Base-by-base conservation (phyloP, 53 echinoderm and acorn worm species). In the Echinometra lucunter region DNA sequence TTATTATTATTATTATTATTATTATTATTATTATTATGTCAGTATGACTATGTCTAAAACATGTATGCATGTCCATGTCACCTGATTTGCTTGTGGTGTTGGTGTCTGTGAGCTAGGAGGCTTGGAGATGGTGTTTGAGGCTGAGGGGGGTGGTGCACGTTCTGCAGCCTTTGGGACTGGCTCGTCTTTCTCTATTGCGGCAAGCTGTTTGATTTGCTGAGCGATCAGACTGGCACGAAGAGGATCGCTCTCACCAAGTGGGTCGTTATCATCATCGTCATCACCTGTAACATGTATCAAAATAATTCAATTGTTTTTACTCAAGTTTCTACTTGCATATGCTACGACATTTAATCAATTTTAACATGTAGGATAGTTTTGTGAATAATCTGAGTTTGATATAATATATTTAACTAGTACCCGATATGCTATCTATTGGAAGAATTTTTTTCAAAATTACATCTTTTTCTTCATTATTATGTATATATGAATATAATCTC, bases 221-320 rank as follows among this genome's bases (percentile, higher is more conserved):
- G 97, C 95, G 53, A 98, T 96, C 40, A 96, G 89, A 67, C 98
- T 96, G 9, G 98, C 96, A 83, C 95, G 89, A 60, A 95, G 82
- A 8, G 96, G 95, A 25, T 98, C 95, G n/a, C 96, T 93, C 27
- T 96, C 89, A 32, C 95, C 97, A 16, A 88, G 72, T 32, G 78
- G 58, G 95, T 95, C 95, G 17, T 93, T 94, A 30, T 97, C 97
- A 90, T 92, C 95, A 75, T 96, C 95, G 70, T 95, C 97, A 78
- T 92, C 69, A 69, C 91, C 91, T 91, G 45, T 30, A 67, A 91
- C 27, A 63, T 19, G 21, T 25, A 18, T 21, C 12, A 32, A 0
- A 63, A 69, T 3, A 28, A 69, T 69, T 63, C 11, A 69, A 30
- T 32, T 69, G 63, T 25, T 25, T 63, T 63, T 4, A 63, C 23